Evolutionary conservation across 2,113 vertebrate species (phyloP).

Genomic region (Lepidothrix coronata): DNA sequence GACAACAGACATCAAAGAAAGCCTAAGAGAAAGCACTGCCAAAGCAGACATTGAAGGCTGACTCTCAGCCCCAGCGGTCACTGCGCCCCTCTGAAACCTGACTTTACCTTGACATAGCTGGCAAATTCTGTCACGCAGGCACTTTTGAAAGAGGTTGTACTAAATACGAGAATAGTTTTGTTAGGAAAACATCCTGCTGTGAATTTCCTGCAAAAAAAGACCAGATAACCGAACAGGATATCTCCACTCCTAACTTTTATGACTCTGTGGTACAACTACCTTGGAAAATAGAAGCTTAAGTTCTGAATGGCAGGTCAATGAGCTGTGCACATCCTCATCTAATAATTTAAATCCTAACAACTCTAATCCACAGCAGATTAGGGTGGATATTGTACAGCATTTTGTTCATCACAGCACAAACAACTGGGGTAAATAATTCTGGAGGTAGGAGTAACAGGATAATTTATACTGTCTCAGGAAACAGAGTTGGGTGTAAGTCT

Average conservation of each 20-base stretch:
- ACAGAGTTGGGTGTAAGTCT: accelerated
- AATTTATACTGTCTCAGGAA: not conserved
- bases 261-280: not conserved
- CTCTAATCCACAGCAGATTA: not conserved
- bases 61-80: not conserved
- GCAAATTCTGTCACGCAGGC: slow-evolving; percentile 29
- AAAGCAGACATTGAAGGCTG: not conserved
- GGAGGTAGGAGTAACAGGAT: not conserved
- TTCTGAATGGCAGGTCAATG: not conserved
- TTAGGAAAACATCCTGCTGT: slow-evolving; percentile 62
- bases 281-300: not conserved
- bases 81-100: not conserved
- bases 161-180: slow-evolving; percentile 24
- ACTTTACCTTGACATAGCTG: slow-evolving; percentile 20
- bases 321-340: not conserved
- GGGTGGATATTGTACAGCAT: not conserved
- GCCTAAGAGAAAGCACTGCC: not conserved
- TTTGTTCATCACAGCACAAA: not conserved
- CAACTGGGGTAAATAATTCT: not conserved
- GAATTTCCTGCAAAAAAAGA: slow-evolving; percentile 8
- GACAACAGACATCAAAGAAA: not conserved
- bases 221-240: slow-evolving; percentile 41
- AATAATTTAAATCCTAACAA: not conserved
- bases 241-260: slow-evolving; percentile 29
- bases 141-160: slow-evolving; percentile 29